Evolutionary conservation across 2,888 invertebrate genomes (phyloP).

Genomic region (Phengaris alcon): DNA sequence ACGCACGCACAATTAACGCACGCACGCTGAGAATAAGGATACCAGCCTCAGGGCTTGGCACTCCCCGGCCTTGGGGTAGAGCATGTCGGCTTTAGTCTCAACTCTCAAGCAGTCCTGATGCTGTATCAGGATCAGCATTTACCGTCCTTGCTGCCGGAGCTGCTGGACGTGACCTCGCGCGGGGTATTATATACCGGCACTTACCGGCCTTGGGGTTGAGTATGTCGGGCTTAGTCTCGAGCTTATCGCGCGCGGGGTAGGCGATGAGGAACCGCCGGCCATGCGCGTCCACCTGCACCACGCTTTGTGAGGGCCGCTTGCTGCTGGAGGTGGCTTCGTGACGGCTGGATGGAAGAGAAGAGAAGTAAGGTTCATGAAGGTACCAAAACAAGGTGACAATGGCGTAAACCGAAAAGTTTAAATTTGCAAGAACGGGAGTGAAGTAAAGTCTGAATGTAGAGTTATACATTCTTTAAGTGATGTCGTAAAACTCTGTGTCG

Average conservation of each 20-base stretch:
- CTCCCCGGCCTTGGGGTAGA: background rate
- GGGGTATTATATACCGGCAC: constrained; percentile 30
- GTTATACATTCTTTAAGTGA: too few relatives aligned
- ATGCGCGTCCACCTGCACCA: constrained; percentile 71
- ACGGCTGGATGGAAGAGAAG: constrained; percentile 47
- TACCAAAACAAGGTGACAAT: too few relatives aligned
- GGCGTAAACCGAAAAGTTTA: too few relatives aligned
- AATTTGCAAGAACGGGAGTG: too few relatives aligned
- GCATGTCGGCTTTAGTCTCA: too few relatives aligned
- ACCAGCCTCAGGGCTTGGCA: too few relatives aligned
- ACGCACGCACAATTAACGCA: too few relatives aligned
- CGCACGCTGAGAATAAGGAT: too few relatives aligned
- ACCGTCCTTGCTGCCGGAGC: background rate
- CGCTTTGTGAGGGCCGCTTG: constrained; percentile 70
- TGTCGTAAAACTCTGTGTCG: too few relatives aligned
- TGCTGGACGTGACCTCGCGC: background rate
- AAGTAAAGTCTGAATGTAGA: too few relatives aligned
- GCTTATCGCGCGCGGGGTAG: constrained; percentile 63
- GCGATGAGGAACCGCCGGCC: constrained; percentile 69
- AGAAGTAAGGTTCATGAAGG: too few relatives aligned
- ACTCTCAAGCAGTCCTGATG: background rate
- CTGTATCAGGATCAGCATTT: too few relatives aligned
- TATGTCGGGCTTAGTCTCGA: constrained; percentile 69
- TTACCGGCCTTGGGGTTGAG: constrained; percentile 69
- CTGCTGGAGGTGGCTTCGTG: constrained; percentile 53